Base-by-base conservation (phyloP, 2,888 invertebrate genomes). In the Pristionchus arcanus region DNA sequence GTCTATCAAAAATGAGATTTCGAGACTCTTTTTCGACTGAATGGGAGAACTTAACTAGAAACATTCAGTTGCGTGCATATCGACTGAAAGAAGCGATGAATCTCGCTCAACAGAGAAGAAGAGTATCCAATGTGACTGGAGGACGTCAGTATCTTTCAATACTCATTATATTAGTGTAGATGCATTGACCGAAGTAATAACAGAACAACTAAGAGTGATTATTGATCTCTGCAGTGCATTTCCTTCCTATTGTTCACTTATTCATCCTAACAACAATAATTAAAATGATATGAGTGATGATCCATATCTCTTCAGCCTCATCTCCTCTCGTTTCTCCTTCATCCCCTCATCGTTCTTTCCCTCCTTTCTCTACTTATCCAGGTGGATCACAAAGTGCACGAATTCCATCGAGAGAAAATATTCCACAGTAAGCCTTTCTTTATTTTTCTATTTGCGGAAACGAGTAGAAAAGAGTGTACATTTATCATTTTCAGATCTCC, bases 81-180 rank as follows among this genome's bases (percentile, higher is more conserved):
- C 89, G 89, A 16, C 71, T 89, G 25, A 83, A 84, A 34, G 89
- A 89, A 68, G 89, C 89, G 25, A 89, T 89, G 89, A 37, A 13
- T 42, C 53, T 84, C 28, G 89, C 89, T 21, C 89, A 89, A 28
- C 84, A 42, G 37, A 37, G 89, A 68, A 37, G 89, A 68, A 37
- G 89, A 25, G 89, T 89, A 2, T 89, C 89, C 16, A 89, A 77
- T 89, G 63, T 49, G 21, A 25, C 42, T 4, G 77, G 77, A n/a
- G 77, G 77, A 77, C 42, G 77, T 42, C 2, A 16, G 16, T 13
- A 28, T n/a, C 31, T 28, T 68, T 28, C n/a, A 49, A 5, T 16
- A n/a, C 83, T 28, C 34, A 37, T 83, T 83, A 13, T 11, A 49
- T 16, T 15, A n/a, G 59, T 4, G 42, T 49, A 11, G 0, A 49